A percentile compares a stretch with the other conserved stretches of the same genome.
phyloP scores from a whole-genome alignment of 2,113 vertebrate species.

The Lycocorax pyrrhopterus region DNA sequence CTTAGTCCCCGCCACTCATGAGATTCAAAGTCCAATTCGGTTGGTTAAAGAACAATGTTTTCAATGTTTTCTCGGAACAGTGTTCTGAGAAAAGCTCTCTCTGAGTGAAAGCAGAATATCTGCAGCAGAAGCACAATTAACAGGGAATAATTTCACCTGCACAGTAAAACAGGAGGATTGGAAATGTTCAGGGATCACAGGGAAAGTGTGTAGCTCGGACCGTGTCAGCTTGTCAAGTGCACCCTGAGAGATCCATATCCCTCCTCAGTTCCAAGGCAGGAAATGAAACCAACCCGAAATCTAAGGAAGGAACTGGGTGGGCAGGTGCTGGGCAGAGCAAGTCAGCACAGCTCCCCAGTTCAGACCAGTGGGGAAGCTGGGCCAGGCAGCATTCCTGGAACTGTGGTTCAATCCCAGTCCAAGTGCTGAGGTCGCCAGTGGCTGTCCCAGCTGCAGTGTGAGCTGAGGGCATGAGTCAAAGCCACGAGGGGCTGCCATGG shows the following conservation, averaged over 20 bases:
- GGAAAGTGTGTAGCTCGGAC: neutral
- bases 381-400: neutral
- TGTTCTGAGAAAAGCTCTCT: neutral
- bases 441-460: neutral
- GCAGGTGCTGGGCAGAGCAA: neutral
- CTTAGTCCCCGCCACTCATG: neutral
- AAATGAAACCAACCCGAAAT: neutral
- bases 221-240: neutral
- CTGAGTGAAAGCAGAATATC: neutral
- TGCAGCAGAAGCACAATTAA: neutral
- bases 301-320: neutral
- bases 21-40: neutral
- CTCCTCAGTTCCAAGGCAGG: neutral
- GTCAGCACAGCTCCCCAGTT: neutral
- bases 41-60: neutral
- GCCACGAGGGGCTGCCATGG: neutral
- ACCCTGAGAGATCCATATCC: neutral
- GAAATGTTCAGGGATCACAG: neutral
- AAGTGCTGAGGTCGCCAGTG: neutral
- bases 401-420: neutral
- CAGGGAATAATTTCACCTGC: neutral
- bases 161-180: neutral
- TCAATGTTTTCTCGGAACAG: neutral
- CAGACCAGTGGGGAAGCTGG: neutral
- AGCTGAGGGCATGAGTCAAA: neutral